A percentile compares a stretch with the other conserved stretches of the same genome.
Conservation (phyloP, 2,888 invertebrate genomes). For the Linyphia triangularis region DNA sequence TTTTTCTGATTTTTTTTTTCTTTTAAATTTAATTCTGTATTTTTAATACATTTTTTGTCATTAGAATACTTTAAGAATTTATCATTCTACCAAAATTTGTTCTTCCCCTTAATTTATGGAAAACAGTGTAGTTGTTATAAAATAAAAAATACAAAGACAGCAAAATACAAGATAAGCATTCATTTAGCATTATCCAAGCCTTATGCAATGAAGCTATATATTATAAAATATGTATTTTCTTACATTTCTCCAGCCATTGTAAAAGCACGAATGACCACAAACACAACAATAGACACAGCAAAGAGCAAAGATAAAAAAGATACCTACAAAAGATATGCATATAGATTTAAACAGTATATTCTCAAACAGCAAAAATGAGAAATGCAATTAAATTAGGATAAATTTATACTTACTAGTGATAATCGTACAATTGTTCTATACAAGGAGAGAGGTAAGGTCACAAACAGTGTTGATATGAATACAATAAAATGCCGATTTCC, state of each 20-base stretch:
- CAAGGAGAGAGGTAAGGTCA: conserved; percentile 89
- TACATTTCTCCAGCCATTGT: conserved; percentile 84
- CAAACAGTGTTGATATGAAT: conserved; percentile 85
- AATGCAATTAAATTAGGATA: neutral
- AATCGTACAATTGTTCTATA: conserved; percentile 87
- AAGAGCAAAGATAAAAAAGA: conserved; percentile 86
- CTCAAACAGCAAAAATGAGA: neutral
- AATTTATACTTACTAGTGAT: conserved; percentile 82
- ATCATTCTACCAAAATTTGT: too few relatives aligned
- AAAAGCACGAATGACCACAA: conserved; percentile 84
- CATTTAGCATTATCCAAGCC: neutral
- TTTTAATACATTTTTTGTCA: too few relatives aligned
- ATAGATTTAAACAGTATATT: neutral
- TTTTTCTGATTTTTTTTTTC: too few relatives aligned
- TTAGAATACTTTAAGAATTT: too few relatives aligned
- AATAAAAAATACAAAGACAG: too few relatives aligned
- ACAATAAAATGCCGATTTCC: conserved; percentile 86
- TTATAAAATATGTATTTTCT: conserved; percentile 80
- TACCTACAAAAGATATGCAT: conserved; percentile 78
- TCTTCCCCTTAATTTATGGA: too few relatives aligned
- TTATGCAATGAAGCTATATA: neutral
- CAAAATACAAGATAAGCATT: too few relatives aligned
- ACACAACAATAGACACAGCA: conserved; percentile 86
- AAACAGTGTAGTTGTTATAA: too few relatives aligned
- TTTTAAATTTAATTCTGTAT: too few relatives aligned